Conservation (phyloP, 2,113 vertebrate genomes). For the Pelobates fuscus region DNA sequence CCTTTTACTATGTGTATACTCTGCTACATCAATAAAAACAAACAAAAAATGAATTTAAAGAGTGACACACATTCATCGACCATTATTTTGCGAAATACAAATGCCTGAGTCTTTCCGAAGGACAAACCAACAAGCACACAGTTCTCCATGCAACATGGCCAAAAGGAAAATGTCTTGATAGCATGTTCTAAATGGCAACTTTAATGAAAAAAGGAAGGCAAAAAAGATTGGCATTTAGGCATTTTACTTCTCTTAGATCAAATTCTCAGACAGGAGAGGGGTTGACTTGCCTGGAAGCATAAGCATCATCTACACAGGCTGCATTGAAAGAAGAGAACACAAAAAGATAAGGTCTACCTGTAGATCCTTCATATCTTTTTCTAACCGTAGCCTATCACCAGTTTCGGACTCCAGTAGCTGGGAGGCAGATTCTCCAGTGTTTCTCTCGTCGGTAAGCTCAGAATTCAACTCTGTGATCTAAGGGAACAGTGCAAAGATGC, state of each 20-base stretch:
- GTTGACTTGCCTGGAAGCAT: neutral
- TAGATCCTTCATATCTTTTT: slow-evolving; percentile 94
- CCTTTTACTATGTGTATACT: neutral
- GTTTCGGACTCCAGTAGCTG: slow-evolving; percentile 92
- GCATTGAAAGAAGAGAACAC: neutral
- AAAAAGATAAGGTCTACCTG: slow-evolving; percentile 73
- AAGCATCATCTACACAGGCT: neutral
- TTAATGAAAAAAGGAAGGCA: neutral
- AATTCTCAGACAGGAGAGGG: slow-evolving; percentile 1
- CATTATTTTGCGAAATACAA: no score
- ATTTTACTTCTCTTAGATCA: slow-evolving; percentile 1
- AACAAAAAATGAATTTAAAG: no score
- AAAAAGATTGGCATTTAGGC: neutral
- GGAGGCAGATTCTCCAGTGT: slow-evolving; percentile 92
- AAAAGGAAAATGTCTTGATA: no score
- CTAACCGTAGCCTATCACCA: slow-evolving; percentile 83
- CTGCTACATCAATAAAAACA: no score
- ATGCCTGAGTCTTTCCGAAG: no score
- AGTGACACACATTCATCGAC: no score
- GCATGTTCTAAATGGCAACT: neutral
- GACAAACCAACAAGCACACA: no score
- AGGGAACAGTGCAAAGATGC: neutral
- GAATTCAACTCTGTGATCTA: slow-evolving; percentile 93
- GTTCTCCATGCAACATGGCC: no score
- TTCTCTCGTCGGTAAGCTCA: slow-evolving; percentile 92